These are phyloP conservation scores for Hydraecia micacea DNA, from an alignment of 2,888 invertebrate species.

Conservation along the genomic window DNA sequence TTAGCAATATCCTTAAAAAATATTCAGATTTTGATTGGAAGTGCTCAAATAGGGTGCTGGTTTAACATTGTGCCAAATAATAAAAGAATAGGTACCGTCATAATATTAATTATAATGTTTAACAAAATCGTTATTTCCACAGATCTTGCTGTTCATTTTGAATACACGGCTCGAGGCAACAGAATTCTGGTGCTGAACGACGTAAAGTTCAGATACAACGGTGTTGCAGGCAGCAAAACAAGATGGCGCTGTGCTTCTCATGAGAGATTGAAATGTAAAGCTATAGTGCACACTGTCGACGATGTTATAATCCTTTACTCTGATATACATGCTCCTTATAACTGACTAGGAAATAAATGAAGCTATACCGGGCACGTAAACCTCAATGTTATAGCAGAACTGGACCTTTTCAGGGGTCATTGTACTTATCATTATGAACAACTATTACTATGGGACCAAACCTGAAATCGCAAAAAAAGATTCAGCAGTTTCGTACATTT, in stretches of 20 bases:
- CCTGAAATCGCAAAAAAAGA: too few species aligned
- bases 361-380: too few species aligned
- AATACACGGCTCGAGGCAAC: conserved; percentile 57
- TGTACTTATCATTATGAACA: too few species aligned
- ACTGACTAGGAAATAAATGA: not conserved
- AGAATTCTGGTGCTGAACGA: conserved; percentile 54
- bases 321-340: conserved; percentile 55
- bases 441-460: too few species aligned
- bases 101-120: not conserved
- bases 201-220: conserved; percentile 61
- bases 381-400: not conserved
- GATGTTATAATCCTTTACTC: conserved; percentile 60
- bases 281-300: conserved; percentile 64
- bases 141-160: conserved; percentile 45
- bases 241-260: conserved; percentile 71
- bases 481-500: too few species aligned
- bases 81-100: not conserved
- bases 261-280: conserved; percentile 63
- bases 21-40: too few species aligned
- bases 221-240: conserved; percentile 53
- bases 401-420: too few species aligned
- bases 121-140: not conserved
- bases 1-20: not conserved
- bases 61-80: not conserved
- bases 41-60: too few species aligned